Conservation (phyloP, 2,797 vertebrate genomes). For the Fringilla coelebs region DNA sequence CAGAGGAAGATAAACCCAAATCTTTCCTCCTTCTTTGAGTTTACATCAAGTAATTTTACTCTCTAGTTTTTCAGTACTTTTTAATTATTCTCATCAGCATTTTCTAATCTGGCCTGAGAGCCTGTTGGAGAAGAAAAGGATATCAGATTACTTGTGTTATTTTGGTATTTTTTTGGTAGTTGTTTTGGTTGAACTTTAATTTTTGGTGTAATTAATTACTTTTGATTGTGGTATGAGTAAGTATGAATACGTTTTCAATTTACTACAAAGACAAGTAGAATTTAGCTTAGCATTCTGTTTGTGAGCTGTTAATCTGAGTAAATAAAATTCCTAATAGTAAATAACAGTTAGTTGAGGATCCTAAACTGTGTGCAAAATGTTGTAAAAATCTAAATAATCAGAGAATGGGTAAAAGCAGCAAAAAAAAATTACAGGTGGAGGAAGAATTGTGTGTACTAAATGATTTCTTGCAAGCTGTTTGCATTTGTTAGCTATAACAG, state of each 20-base stretch:
- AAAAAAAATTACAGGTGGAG: not conserved
- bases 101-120: not conserved
- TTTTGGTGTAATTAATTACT: not conserved
- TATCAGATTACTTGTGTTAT: not conserved
- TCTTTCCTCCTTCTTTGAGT: not conserved
- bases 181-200: not conserved
- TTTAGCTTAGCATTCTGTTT: not conserved
- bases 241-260: not conserved
- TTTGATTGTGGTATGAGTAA: not conserved
- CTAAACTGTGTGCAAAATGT: not conserved
- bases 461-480: not conserved
- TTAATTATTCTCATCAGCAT: not conserved
- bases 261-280: not conserved
- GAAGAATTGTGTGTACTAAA: not conserved
- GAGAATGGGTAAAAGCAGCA: not conserved
- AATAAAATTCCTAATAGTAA: not conserved
- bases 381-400: conserved; percentile 4
- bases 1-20: not conserved
- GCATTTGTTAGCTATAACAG: not conserved
- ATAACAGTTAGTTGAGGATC: not conserved
- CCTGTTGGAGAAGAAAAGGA: not conserved
- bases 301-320: not conserved
- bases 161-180: not conserved
- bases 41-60: not conserved
- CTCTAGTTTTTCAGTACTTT: not conserved